These are phyloP conservation scores for Drosophila antonietae DNA, from an alignment of 2,888 invertebrate species.

Conservation along the genomic window DNA sequence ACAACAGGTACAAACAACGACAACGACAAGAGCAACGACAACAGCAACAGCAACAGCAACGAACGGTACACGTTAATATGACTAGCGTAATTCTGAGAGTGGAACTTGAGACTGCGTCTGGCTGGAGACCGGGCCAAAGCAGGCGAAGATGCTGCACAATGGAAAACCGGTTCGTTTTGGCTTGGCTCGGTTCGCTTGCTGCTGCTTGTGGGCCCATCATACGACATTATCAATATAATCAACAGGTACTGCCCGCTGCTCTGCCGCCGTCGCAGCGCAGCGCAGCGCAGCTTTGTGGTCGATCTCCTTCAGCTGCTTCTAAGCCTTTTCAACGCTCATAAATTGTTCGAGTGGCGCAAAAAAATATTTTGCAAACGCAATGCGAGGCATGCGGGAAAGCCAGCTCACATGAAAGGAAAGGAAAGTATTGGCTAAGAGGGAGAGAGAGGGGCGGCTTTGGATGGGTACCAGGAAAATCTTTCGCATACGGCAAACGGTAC, in stretches of 20 bases:
- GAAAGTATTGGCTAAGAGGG: conserved; percentile 49
- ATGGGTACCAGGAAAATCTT: conserved; percentile 56
- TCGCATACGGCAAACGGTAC: conserved; percentile 78
- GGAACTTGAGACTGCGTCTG: conserved; percentile 39
- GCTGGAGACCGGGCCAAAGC: conserved; percentile 4
- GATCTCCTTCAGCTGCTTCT: conserved; percentile 45
- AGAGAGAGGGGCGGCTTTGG: not conserved
- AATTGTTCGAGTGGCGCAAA: conserved; percentile 68
- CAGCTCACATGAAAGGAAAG: conserved; percentile 52
- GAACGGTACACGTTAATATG: conserved; percentile 79
- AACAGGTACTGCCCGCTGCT: conserved; percentile 51
- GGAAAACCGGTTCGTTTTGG: conserved; percentile 58
- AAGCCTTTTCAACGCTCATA: conserved; percentile 81
- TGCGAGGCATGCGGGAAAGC: conserved; percentile 59
- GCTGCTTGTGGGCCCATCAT: conserved; percentile 41
- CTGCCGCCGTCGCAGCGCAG: not conserved
- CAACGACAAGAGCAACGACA: conserved; percentile 31
- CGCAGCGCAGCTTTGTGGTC: not conserved
- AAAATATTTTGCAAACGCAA: conserved; percentile 78
- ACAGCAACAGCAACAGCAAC: conserved; percentile 35
- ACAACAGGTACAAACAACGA: conserved; percentile 63
- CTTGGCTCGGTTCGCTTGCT: not conserved
- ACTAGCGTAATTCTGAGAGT: conserved; percentile 65
- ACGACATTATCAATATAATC: conserved; percentile 79
- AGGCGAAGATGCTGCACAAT: conserved; percentile 50